Percentiles rank a stretch among this genome's conserved stretches.
phyloP scores from a whole-genome alignment of 1,140 invertebrate genomes.

The Drosophila seguyi region DNA sequence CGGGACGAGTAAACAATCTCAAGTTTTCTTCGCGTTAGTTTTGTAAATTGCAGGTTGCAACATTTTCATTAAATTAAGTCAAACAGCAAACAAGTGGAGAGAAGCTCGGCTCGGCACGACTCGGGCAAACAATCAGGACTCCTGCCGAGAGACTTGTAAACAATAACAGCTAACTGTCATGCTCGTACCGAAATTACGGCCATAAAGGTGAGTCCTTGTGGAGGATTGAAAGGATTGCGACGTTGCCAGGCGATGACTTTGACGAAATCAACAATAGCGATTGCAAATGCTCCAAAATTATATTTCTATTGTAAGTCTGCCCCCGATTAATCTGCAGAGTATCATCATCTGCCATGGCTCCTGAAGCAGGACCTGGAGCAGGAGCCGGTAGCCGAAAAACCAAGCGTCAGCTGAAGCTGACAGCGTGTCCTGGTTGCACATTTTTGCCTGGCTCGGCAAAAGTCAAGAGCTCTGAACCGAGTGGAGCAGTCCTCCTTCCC shows the following conservation, averaged over 20 bases:
- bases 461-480: slow-evolving; percentile 54
- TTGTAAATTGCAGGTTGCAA: slow-evolving; percentile 82
- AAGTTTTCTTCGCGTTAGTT: slow-evolving; percentile 75
- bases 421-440: slow-evolving; percentile 56
- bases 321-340: slow-evolving; percentile 27
- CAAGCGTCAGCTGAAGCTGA: slow-evolving; percentile 60
- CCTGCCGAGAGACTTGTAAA: slow-evolving; percentile 47
- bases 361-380: neutral
- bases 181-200: slow-evolving; percentile 49
- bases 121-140: slow-evolving; percentile 59
- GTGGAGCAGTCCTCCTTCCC: slow-evolving; percentile 4
- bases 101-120: slow-evolving; percentile 25
- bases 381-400: slow-evolving; percentile 20
- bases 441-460: slow-evolving; percentile 57
- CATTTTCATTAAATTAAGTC: slow-evolving; percentile 83
- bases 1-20: slow-evolving; percentile 63
- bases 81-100: slow-evolving; percentile 68
- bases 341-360: slow-evolving; percentile 4
- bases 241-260: slow-evolving; percentile 40
- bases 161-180: slow-evolving; percentile 54
- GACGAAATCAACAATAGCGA: slow-evolving; percentile 22
- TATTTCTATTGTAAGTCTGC: slow-evolving; percentile 20
- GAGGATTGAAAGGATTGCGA: slow-evolving; percentile 16
- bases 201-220: neutral
- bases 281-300: slow-evolving; percentile 34